Conservation (phyloP, 2,888 invertebrate genomes). For the Lucinisca nassula region DNA sequence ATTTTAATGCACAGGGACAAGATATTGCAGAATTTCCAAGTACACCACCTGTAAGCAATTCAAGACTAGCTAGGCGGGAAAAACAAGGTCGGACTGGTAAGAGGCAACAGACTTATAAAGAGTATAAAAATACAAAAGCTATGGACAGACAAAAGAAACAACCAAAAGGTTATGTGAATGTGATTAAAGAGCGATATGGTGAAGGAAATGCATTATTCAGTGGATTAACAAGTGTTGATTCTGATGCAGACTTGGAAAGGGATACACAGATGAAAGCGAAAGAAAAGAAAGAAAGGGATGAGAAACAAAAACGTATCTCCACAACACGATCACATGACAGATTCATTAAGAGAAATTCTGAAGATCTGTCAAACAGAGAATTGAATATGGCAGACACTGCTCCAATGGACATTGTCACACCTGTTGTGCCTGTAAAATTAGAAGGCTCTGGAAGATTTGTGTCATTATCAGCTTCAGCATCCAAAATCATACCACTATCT, state of each 20-base stretch:
- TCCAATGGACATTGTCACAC: constrained; percentile 69
- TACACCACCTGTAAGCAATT: constrained; percentile 76
- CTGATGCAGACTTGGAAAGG: constrained; percentile 81
- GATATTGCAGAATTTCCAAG: constrained; percentile 63
- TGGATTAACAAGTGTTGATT: constrained; percentile 79
- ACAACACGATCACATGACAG: constrained; percentile 76
- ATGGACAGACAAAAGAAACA: constrained; percentile 65
- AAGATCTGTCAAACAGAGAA: constrained; percentile 67
- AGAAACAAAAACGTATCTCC: constrained; percentile 78
- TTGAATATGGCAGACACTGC: constrained; percentile 68
- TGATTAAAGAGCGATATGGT: constrained; percentile 80
- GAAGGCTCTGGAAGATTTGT: constrained; percentile 78
- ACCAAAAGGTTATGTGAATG: constrained; percentile 61
- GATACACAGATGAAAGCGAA: constrained; percentile 72
- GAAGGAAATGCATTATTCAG: constrained; percentile 75
- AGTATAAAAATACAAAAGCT: constrained; percentile 64
- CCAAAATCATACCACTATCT: constrained; percentile 34
- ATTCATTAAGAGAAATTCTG: constrained; percentile 75
- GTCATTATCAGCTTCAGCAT: constrained; percentile 39
- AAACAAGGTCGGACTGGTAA: constrained; percentile 65
- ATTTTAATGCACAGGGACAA: neutral
- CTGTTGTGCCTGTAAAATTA: constrained; percentile 68
- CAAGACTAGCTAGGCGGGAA: constrained; percentile 74
- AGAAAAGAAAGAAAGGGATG: constrained; percentile 77
- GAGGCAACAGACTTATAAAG: constrained; percentile 63